Base-by-base conservation (phyloP, 2,113 vertebrate species). In the Nesogale talazaci region DNA sequence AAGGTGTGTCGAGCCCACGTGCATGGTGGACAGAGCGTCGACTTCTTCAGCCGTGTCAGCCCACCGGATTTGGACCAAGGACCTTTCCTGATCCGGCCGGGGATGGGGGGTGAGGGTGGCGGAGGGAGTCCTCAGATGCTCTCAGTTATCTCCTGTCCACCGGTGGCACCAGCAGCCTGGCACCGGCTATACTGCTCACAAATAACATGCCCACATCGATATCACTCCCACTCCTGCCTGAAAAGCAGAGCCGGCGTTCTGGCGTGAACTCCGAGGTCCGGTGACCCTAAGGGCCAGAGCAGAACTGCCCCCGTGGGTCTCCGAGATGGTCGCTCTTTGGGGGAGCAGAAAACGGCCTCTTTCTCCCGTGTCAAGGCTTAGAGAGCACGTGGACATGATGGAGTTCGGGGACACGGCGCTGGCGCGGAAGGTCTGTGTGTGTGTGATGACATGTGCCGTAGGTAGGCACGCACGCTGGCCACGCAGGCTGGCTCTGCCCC, bases 31-130 rank as follows among this genome's bases (percentile, higher is more conserved):
- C 16, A 29, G 56, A 16, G 76, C 63, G 77, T 83, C 76, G 56
- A 2, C 25, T 11, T 0, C 0, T 2, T 0, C 23, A 9, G 27
- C 31, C 0, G 0, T 5, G 36, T 12, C 4, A 4, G 22, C 14
- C 34, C 69, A 27, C 38, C 61, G 3, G 46, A 40, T n/a, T 12
- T 57, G 70, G 81, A 27, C 1, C 74, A 20, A 8, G 36, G 27
- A 29, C 17, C 20, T 38, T 19, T n/a, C 38, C 61, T 34, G 83
- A 6, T 12, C 74, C 59, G n/a, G n/a, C n/a, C 1, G 80, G 92
- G 67, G 65, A 22, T 0, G 0, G 9, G 3, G 36, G 19, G 8
- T 57, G 9, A 16, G 9, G 16, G 56, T 57, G 9, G 16, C 1
- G 80, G 92, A 72, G 65, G n/a, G 25, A 36, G 42, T 80, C 34